These are phyloP conservation scores for Euleptes europaea DNA, from an alignment of 2,113 vertebrate species.

Conservation along the genomic window DNA sequence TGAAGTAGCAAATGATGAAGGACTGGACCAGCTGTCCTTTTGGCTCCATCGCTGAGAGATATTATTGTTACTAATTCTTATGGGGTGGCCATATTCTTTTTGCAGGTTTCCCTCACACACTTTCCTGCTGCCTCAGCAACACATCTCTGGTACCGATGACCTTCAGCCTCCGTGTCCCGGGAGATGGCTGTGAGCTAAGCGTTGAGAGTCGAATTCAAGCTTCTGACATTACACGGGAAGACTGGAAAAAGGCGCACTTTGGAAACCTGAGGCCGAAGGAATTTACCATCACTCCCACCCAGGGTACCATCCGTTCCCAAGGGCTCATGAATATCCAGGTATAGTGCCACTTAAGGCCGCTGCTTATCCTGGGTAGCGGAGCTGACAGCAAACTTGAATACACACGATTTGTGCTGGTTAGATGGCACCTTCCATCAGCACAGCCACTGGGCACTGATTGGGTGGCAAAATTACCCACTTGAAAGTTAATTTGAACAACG, in stretches of 20 bases:
- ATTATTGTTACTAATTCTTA: neutral
- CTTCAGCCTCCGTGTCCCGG: conserved; percentile 80
- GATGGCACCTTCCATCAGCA: neutral
- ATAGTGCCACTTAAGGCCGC: neutral
- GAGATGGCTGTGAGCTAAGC: conserved; percentile 77
- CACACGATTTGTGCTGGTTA: neutral
- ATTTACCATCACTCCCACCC: conserved; percentile 77
- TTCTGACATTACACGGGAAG: neutral
- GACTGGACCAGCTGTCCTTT: no score
- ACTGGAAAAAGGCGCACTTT: conserved; percentile 53
- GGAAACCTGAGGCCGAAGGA: conserved; percentile 66
- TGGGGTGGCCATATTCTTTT: conserved; percentile 12
- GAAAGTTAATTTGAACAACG: neutral
- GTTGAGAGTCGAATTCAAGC: conserved; percentile 57
- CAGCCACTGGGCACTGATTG: neutral
- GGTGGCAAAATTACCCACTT: neutral
- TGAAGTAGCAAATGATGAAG: neutral
- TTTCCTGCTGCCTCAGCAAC: conserved; percentile 80
- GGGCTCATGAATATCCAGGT: conserved; percentile 77
- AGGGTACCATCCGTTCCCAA: conserved; percentile 71
- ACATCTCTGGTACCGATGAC: conserved; percentile 82
- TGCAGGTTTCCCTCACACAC: conserved; percentile 81
- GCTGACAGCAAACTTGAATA: accelerated
- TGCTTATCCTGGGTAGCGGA: neutral
- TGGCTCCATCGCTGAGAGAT: neutral